Percentiles rank a stretch among this genome's conserved stretches.
These are phyloP conservation scores for Crocidura indochinensis DNA, from an alignment of 2,797 vertebrate genomes.

Conservation along the genomic window DNA sequence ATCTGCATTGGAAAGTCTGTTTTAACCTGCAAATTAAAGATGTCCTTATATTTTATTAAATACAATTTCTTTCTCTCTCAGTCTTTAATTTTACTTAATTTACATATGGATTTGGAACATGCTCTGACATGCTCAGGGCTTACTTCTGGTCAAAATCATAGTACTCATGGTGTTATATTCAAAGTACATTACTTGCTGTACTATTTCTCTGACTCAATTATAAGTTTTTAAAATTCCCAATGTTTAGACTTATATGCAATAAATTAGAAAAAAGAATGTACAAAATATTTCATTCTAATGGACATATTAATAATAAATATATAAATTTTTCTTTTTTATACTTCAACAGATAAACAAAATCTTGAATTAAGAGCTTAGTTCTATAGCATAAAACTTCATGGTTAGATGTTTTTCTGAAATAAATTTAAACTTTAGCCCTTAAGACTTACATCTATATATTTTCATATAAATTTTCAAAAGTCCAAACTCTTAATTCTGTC, in stretches of 20 bases:
- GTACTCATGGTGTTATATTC: no score
- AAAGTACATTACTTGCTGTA: no score
- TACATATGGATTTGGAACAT: no score
- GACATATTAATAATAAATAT: neutral
- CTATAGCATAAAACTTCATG: neutral
- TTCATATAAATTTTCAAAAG: neutral
- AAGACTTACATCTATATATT: neutral
- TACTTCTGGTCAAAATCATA: no score
- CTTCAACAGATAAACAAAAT: neutral
- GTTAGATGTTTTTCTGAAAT: slow-evolving; percentile 32
- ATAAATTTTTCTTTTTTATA: neutral
- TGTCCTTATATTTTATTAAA: neutral
- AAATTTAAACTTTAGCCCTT: slow-evolving; percentile 13
- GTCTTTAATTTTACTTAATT: neutral
- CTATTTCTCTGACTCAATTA: no score
- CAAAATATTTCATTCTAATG: slow-evolving; percentile 1
- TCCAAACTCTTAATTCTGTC: slow-evolving; percentile 21
- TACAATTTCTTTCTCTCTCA: neutral
- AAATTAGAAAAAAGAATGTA: slow-evolving; percentile 7
- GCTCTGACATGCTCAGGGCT: no score
- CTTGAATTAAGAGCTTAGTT: neutral
- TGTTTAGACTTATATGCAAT: neutral
- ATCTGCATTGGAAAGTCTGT: neutral
- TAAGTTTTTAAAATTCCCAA: no score
- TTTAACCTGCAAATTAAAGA: neutral